phyloP scores from a whole-genome alignment of 2,113 vertebrate species.

The Oplegnathus fasciatus region DNA sequence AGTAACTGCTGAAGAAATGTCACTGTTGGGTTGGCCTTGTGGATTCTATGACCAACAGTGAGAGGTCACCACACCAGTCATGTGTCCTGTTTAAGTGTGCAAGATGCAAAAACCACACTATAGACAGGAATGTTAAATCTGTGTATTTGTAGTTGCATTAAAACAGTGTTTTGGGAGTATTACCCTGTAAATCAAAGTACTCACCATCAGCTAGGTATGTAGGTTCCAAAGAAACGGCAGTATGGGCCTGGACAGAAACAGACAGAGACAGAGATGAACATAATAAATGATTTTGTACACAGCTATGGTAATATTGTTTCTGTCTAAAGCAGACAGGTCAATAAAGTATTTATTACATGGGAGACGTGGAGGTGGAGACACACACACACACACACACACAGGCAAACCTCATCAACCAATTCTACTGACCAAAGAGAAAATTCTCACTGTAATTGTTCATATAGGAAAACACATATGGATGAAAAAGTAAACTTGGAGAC shows the following conservation, averaged over 20 bases:
- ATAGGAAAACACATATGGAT: not conserved
- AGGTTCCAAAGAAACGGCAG: conserved; percentile 76
- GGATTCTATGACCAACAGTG: not conserved
- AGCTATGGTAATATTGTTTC: not conserved
- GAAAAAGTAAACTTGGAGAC: not conserved
- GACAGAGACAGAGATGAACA: not conserved
- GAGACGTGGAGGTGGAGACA: not conserved
- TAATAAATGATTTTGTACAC: not conserved
- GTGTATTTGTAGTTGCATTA: not conserved
- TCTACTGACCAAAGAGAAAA: not conserved
- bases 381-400: conserved; percentile 4
- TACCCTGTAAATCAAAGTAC: conserved; percentile 15
- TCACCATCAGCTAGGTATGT: conserved; percentile 81
- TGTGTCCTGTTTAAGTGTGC: not conserved
- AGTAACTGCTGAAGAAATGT: not conserved
- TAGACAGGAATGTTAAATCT: not conserved
- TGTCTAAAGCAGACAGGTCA: not conserved
- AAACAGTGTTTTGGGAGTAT: not conserved
- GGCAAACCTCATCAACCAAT: not conserved
- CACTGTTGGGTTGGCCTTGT: not conserved
- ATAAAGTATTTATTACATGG: not conserved
- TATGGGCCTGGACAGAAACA: conserved; percentile 70
- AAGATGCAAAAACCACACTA: not conserved
- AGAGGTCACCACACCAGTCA: not conserved
- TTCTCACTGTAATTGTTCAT: not conserved